Conservation (phyloP, 1,140 invertebrate species). For the Portunus trituberculatus region DNA sequence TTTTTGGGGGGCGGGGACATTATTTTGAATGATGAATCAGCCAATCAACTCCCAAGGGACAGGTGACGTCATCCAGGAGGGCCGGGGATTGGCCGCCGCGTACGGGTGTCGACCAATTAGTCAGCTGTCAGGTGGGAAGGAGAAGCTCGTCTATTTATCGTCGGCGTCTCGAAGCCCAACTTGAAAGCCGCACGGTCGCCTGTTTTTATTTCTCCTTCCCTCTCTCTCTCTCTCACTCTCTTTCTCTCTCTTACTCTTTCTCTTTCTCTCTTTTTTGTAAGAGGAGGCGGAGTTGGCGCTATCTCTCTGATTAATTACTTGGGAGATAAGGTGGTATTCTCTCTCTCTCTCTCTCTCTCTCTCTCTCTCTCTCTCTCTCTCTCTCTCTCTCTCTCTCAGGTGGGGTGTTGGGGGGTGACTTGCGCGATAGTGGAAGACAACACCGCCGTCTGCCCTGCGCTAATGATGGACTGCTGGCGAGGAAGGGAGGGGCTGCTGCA, state of each 20-base stretch:
- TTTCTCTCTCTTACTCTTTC: no score
- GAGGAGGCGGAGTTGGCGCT: background rate
- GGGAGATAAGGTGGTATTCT: slow-evolving; percentile 36
- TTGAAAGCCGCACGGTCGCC: background rate
- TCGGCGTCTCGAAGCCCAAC: background rate
- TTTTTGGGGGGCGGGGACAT: background rate
- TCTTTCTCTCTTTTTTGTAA: background rate
- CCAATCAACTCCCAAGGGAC: slow-evolving; percentile 36
- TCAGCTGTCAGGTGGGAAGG: slow-evolving; percentile 59
- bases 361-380: slow-evolving; percentile 20
- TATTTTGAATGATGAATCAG: slow-evolving; percentile 31
- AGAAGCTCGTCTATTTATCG: slow-evolving; percentile 43
- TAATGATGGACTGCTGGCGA: background rate
- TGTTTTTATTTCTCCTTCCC: background rate
- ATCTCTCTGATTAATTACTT: slow-evolving; percentile 63
- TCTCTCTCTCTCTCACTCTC: background rate
- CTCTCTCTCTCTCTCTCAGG: slow-evolving; percentile 1
- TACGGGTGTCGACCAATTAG: slow-evolving; percentile 67
- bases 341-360: slow-evolving; percentile 11
- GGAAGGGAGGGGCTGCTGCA: background rate
- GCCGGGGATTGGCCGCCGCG: slow-evolving; percentile 53
- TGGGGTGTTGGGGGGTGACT: background rate
- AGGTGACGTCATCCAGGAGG: slow-evolving; percentile 48
- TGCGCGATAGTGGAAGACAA: background rate
- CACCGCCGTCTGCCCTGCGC: background rate